phyloP scores from a whole-genome alignment of 2,888 invertebrate species.

The Aleiodes alternator region DNA sequence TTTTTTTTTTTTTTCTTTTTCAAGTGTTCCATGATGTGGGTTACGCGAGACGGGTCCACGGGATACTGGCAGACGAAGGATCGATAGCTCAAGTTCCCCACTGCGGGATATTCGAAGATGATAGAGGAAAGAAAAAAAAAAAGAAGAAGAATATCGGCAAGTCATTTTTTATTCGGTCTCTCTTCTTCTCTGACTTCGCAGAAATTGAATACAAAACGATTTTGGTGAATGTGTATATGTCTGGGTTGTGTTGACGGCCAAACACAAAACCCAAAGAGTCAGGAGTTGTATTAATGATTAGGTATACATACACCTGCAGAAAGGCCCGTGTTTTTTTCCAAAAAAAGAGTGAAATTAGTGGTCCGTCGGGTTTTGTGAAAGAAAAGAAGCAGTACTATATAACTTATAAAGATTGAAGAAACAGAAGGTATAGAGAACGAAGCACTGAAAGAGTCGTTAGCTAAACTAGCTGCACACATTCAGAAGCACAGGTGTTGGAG shows the following conservation, averaged over 20 bases:
- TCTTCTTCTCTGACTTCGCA: slow-evolving; percentile 31
- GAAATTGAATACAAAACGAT: slow-evolving; percentile 22
- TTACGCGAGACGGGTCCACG: slow-evolving; percentile 29
- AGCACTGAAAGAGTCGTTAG: slow-evolving; percentile 43
- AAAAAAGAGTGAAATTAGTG: slow-evolving; percentile 42
- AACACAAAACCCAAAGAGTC: slow-evolving; percentile 13
- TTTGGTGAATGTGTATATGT: slow-evolving; percentile 5
- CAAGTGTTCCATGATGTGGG: slow-evolving; percentile 16
- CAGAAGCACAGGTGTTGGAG: slow-evolving; percentile 39
- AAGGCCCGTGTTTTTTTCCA: not conserved
- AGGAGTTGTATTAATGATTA: slow-evolving; percentile 42
- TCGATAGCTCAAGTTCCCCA: slow-evolving; percentile 29
- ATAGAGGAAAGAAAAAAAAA: too few species aligned
- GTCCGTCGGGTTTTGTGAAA: slow-evolving; percentile 20
- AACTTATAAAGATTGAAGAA: slow-evolving; percentile 37
- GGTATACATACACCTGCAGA: slow-evolving; percentile 46
- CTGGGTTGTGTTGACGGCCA: not conserved
- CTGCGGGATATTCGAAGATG: slow-evolving; percentile 30
- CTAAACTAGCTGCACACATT: slow-evolving; percentile 43
- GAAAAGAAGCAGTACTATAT: slow-evolving; percentile 18
- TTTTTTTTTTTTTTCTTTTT: slow-evolving; percentile 32
- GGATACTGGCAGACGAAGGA: slow-evolving; percentile 28
- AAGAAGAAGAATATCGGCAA: slow-evolving; percentile 28
- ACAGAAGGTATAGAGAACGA: slow-evolving; percentile 29
- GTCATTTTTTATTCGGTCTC: slow-evolving; percentile 39